Percentiles rank a stretch among this genome's conserved stretches.
Conservation (phyloP, 2,888 invertebrate species). For the Bruchidius siliquastri region DNA sequence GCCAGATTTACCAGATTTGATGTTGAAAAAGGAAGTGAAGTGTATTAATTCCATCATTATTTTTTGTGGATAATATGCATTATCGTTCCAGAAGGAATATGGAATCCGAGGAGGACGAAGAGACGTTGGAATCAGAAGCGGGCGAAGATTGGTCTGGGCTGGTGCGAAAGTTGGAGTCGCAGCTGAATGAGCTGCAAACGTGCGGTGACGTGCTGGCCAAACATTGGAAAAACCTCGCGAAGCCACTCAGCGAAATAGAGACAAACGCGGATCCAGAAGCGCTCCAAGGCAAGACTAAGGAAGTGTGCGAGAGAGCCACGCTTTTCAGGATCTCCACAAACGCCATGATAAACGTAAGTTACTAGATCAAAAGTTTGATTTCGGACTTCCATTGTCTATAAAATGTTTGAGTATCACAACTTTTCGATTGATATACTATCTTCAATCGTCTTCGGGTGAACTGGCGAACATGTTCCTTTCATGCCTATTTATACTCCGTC, state of each 20-base stretch:
- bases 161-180: constrained; percentile 68
- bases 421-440: too few species aligned
- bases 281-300: constrained; percentile 73
- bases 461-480: too few species aligned
- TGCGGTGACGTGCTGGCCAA: constrained; percentile 88
- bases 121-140: constrained; percentile 52
- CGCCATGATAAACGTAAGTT: constrained; percentile 90
- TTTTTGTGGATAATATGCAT: too few species aligned
- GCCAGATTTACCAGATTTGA: too few species aligned
- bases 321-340: constrained; percentile 94
- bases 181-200: constrained; percentile 85
- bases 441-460: too few species aligned
- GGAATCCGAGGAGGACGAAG: constrained; percentile 66
- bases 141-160: constrained; percentile 57
- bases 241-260: constrained; percentile 74
- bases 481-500: too few species aligned
- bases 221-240: constrained; percentile 79
- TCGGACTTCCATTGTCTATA: too few species aligned
- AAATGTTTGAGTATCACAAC: too few species aligned
- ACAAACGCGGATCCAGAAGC: constrained; percentile 48
- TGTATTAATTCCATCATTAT: too few species aligned
- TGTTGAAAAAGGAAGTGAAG: too few species aligned
- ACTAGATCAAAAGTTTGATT: too few species aligned
- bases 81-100: constrained; percentile 56
- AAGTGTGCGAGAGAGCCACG: constrained; percentile 88